Percentiles rank a stretch among this genome's conserved stretches.
Evolutionary conservation across 1,140 invertebrate genomes (phyloP).

Genomic region (Physella acuta): DNA sequence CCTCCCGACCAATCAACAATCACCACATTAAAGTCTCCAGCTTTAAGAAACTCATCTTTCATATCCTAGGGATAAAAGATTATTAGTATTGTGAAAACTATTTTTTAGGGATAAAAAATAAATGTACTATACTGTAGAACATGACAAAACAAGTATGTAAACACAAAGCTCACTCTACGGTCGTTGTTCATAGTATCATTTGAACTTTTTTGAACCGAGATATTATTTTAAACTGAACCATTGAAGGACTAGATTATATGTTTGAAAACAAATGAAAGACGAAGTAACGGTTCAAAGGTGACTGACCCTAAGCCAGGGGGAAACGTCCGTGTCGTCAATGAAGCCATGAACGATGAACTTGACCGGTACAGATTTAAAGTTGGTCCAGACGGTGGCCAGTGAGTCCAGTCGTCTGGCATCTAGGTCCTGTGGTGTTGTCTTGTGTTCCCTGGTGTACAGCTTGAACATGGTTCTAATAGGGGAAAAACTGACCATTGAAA

Average conservation of each 20-base stretch:
- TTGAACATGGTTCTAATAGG: conserved; percentile 73
- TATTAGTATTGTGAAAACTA: no score
- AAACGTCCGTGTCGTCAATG: conserved; percentile 76
- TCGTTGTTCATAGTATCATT: no score
- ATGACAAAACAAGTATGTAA: no score
- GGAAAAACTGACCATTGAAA: conserved; percentile 74
- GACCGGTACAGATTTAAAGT: conserved; percentile 34
- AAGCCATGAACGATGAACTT: conserved; percentile 94
- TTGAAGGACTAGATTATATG: no score
- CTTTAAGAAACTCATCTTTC: conserved; percentile 38
- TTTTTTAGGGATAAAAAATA: no score
- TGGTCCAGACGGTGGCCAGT: conserved; percentile 53
- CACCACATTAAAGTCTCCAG: conserved; percentile 81
- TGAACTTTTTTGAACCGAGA: no score
- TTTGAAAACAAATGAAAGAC: no score
- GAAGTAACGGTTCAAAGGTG: no score
- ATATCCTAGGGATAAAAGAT: conserved; percentile 31
- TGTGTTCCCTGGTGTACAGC: conserved; percentile 59
- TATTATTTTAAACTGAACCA: no score
- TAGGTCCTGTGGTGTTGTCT: conserved; percentile 40
- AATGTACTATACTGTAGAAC: no score
- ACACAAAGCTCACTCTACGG: no score
- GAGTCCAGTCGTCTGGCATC: conserved; percentile 53
- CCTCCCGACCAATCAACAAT: conserved; percentile 93
- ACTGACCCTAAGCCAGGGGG: conserved; percentile 77